Evolutionary conservation across 1,140 invertebrate genomes (phyloP), one percentile per base, ranked within the genome.

Genomic region (Berghia stephanieae): DNA sequence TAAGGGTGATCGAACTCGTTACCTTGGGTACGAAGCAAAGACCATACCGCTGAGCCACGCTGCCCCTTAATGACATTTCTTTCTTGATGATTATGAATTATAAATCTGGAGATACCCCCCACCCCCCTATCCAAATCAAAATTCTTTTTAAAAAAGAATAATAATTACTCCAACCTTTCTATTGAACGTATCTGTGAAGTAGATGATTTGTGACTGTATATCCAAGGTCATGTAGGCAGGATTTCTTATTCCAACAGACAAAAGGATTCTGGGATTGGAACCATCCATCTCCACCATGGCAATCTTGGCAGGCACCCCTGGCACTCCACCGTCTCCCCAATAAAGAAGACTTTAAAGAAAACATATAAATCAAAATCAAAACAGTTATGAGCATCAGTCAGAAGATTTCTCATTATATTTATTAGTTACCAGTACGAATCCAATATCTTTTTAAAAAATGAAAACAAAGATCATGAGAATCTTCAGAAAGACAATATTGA

Each of bases 281-380:
- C 98, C 98, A 86, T 98, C 96, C 96, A 99, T 98, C 83, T 96
- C 95, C 0, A 96, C 96, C 81, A 93, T 93, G 0, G 93, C 97
- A 36, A 99, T 94, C 89, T 99, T 99, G 0, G 94, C 91, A 0
- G 95, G 94, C 0, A 99, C 95, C 13, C 96, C 96, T 78, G 92
- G 94, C 21, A 95, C 96, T 6, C 98, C 98, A 80, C 96, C 95
- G 86, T 99, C 98, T 2, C 97, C 92, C 97, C 98, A 99, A 90
- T 96, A 98, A 8, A 98, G 88, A 90, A 94, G 94, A 55, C 94
- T 94, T 77, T 6, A 13, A 43, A 72, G 79, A 80, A 66, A 52
- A 75, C 18, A 75, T n/a, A 52, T 70, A 78, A 43, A 67, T 63
- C 66, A 46, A 42, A 38, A 66, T 34, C 63, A 68, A n/a, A n/a